phyloP scores from a whole-genome alignment of 2,113 vertebrate species.

The Charina bottae region DNA sequence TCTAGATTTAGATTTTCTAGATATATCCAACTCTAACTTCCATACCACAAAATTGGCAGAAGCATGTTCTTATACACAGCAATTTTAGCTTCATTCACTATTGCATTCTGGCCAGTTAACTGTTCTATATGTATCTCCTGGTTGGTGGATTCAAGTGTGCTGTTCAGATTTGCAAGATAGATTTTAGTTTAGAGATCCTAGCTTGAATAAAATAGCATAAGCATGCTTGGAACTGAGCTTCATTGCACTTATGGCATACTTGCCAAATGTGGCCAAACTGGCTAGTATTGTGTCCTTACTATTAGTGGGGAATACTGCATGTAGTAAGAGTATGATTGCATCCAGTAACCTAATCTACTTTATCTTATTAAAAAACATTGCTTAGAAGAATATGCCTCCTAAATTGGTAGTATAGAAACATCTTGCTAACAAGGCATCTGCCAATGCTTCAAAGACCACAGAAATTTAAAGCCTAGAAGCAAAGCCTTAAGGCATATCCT shows the following conservation, averaged over 20 bases:
- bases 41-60: not conserved
- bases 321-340: not conserved
- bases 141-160: no score
- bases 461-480: not conserved
- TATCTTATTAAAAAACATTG: not conserved
- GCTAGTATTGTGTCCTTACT: not conserved
- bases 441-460: not conserved
- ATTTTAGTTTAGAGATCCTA: not conserved
- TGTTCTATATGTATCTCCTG: no score
- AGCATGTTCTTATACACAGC: not conserved
- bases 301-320: not conserved
- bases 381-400: conserved; percentile 12
- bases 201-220: not conserved
- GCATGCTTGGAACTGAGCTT: not conserved
- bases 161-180: not conserved
- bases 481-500: conserved; percentile 17
- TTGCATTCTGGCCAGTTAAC: no score
- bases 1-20: no score
- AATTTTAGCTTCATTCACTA: not conserved
- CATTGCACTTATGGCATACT: not conserved
- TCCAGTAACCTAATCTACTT: not conserved
- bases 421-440: conserved; percentile 23
- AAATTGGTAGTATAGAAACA: not conserved
- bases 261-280: not conserved
- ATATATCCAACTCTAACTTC: not conserved